Evolutionary conservation across 2,113 vertebrate species (phyloP).

Genomic region (Cyanocitta stelleri): DNA sequence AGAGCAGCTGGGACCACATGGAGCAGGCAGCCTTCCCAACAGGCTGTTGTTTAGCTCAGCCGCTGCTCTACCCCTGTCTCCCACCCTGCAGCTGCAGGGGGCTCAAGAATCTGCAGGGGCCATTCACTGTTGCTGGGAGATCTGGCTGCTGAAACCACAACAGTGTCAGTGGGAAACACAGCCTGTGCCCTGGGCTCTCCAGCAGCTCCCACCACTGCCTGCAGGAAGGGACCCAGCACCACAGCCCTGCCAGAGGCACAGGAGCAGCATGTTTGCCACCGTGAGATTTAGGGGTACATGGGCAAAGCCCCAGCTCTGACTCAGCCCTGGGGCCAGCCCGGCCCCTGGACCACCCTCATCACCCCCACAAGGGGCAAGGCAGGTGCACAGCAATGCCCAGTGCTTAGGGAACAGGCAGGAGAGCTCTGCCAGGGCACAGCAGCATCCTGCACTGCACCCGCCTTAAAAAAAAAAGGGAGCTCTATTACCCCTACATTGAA

Average conservation of each 20-base stretch:
- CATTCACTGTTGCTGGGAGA: neutral
- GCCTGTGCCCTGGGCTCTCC: neutral
- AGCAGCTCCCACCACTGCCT: neutral
- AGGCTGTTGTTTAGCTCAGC: neutral
- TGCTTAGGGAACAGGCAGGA: neutral
- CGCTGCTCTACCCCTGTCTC: neutral
- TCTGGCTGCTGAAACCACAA: neutral
- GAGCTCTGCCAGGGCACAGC: neutral
- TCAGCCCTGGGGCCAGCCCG: neutral
- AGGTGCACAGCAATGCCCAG: neutral
- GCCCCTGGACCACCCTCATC: neutral
- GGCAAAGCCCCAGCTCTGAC: neutral
- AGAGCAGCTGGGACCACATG: neutral
- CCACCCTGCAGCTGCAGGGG: neutral
- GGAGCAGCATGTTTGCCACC: neutral
- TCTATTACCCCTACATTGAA: neutral
- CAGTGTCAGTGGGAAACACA: fast-evolving
- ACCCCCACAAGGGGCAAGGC: neutral
- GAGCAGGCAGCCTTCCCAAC: neutral
- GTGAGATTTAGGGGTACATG: conserved; percentile 47
- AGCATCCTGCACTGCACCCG: neutral
- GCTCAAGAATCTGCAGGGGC: neutral
- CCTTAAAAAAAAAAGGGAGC: neutral
- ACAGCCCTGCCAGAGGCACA: neutral
- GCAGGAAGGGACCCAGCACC: fast-evolving